phyloP scores from a whole-genome alignment of 2,797 vertebrate genomes.

The Liasis olivaceus region DNA sequence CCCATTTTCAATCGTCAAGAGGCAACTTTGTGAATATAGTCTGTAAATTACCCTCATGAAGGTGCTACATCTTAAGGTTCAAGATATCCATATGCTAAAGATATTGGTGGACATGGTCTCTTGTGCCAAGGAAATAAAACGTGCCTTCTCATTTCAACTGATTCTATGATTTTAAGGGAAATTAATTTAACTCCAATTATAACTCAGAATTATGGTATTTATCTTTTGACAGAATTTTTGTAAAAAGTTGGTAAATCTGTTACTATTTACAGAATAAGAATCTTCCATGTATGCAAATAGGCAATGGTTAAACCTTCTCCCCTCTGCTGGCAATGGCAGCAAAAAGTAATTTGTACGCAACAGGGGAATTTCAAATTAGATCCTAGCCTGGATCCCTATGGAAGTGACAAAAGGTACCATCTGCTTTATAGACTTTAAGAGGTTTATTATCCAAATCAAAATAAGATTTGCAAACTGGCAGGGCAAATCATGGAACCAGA shows the following conservation, averaged over 20 bases:
- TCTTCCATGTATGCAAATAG: background rate
- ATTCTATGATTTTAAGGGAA: background rate
- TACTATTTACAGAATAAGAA: background rate
- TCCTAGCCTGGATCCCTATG: slow-evolving; percentile 18
- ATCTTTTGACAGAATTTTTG: background rate
- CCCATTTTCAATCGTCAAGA: too few species aligned
- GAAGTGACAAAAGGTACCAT: slow-evolving; percentile 38
- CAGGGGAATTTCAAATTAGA: slow-evolving; percentile 40
- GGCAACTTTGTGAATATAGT: background rate
- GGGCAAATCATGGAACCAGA: slow-evolving; percentile 27
- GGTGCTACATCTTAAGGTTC: background rate
- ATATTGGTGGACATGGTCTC: background rate
- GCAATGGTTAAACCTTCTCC: slow-evolving; percentile 25
- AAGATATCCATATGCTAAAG: background rate
- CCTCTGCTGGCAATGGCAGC: slow-evolving; percentile 27
- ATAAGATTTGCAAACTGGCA: slow-evolving; percentile 21
- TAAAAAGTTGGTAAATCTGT: background rate
- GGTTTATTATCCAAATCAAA: slow-evolving; percentile 41
- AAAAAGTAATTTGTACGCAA: slow-evolving; percentile 32
- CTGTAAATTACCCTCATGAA: background rate
- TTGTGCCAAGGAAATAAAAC: background rate
- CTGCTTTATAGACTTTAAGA: slow-evolving; percentile 36
- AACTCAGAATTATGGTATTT: background rate
- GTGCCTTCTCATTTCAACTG: background rate
- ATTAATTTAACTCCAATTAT: background rate